Evolutionary conservation across 2,797 vertebrate species (phyloP).

Genomic region (Acipenser ruthenus): DNA sequence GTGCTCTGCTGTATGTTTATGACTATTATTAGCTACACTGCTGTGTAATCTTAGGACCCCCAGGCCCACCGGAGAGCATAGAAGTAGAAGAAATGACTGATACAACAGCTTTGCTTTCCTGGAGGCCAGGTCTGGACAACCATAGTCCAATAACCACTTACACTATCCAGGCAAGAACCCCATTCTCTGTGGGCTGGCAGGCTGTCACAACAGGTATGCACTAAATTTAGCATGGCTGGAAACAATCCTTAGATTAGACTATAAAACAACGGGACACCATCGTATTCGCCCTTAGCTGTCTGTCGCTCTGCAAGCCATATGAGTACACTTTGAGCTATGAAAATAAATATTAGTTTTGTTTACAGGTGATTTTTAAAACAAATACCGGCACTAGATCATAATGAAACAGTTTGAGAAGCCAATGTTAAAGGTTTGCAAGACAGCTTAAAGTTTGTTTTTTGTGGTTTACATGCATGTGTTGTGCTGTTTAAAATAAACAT

Average conservation of each 20-base stretch:
- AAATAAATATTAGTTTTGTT: neutral
- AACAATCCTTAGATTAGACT: too few species aligned
- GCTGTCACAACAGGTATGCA: conserved; percentile 75
- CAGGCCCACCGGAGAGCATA: conserved; percentile 75
- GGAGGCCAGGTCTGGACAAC: conserved; percentile 80
- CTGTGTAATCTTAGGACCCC: conserved; percentile 62
- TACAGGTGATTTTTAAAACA: conserved; percentile 11
- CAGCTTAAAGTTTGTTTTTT: neutral
- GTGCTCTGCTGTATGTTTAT: too few species aligned
- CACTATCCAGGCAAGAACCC: conserved; percentile 77
- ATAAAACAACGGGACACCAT: too few species aligned
- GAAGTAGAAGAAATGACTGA: conserved; percentile 80
- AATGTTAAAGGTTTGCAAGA: too few species aligned
- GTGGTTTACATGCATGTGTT: too few species aligned
- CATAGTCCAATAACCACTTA: conserved; percentile 82
- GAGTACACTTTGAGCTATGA: neutral
- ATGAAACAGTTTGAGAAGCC: conserved; percentile 11
- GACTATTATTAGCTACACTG: too few species aligned
- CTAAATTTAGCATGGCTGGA: too few species aligned
- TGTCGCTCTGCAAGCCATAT: neutral
- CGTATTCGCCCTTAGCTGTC: neutral
- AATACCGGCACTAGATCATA: neutral
- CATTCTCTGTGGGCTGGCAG: conserved; percentile 90
- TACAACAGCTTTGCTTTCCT: conserved; percentile 76
- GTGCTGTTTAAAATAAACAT: too few species aligned